phyloP scores from a whole-genome alignment of 2,797 vertebrate species.

The Helostoma temminkii region DNA sequence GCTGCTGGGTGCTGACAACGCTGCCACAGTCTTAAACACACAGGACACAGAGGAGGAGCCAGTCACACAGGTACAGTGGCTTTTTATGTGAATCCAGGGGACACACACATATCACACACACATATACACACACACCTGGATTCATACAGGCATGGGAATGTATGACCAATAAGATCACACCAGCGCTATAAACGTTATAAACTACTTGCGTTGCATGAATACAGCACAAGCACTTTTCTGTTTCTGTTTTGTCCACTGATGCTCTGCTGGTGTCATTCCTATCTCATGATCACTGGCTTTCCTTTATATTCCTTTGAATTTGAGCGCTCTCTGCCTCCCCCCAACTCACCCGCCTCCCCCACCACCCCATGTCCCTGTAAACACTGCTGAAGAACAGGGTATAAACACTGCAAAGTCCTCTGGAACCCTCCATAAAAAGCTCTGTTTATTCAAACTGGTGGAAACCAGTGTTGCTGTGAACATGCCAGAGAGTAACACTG shows the following conservation, averaged over 20 bases:
- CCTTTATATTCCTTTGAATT: conserved; percentile 35
- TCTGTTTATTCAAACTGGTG: conserved; percentile 66
- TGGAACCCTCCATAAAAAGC: conserved; percentile 71
- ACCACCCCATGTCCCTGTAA: conserved; percentile 45
- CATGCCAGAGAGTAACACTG: conserved; percentile 18
- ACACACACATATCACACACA: conserved; percentile 10
- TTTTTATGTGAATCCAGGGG: conserved; percentile 4
- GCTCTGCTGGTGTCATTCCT: conserved; percentile 38
- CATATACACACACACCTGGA: conserved; percentile 20
- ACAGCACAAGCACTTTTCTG: conserved; percentile 16
- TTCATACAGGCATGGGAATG: conserved; percentile 28
- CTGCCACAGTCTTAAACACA: conserved; percentile 92
- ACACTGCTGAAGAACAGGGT: conserved; percentile 48
- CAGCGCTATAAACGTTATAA: not conserved
- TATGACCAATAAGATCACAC: conserved; percentile 18
- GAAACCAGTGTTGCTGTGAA: conserved; percentile 50
- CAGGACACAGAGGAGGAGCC: conserved; percentile 93
- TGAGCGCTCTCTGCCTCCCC: conserved; percentile 5
- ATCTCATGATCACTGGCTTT: conserved; percentile 48
- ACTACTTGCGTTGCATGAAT: conserved; percentile 30
- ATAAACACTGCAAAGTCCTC: conserved; percentile 66
- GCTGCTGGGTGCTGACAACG: conserved; percentile 94
- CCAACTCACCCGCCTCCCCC: not conserved
- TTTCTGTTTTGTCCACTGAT: conserved; percentile 24
- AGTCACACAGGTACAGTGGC: conserved; percentile 85